Base-by-base conservation (phyloP, 2,888 invertebrate genomes). In the Epirrhoe alternata region DNA sequence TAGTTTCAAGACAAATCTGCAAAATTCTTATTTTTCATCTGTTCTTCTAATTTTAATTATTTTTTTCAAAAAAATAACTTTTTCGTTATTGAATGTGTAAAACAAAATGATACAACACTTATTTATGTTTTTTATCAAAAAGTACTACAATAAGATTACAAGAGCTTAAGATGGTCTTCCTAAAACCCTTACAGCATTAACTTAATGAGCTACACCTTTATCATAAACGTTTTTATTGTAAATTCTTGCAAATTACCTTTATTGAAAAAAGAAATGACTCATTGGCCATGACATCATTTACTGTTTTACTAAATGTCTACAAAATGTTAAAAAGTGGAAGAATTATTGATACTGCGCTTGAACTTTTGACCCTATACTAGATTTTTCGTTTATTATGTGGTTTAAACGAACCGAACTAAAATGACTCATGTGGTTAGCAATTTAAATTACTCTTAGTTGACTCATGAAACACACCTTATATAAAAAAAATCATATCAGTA, bases 261-360 rank as follows among this genome's bases (percentile, higher is more conserved):
- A 84, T 85, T 82, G 77, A 83, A 86, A 88, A 84, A 84, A 83
- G 77, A 77, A 68, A 75, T 91, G 92, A 90, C 80, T 92, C 91
- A 92, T 71, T 66, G 73, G 52, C 77, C 81, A 82, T 92, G 92
- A 92, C 90, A 92, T 92, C 92, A 92, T 92, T 86, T 82, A 86
- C 83, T 86, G 85, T 88, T 89, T 89, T 85, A 88, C 80, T 84
- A 80, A 85, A 86, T 84, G 78, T 83, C 82, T 84, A 83, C 81
- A 83, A 85, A 87, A 86, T 87, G 81, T 86, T 86, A 84, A 89
- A 87, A 87, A 83, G 81, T 86, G 74, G 80, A 88, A 87, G 87
- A 91, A 86, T 86, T 91, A 90, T 90, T 86, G 84, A 81, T 84
- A 88, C 83, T 87, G 86, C 80, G 84, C 83, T 85, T 91, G 92